Percentiles rank a stretch among this genome's conserved stretches.
Conservation (phyloP, 2,888 invertebrate genomes). For the Mechanitis mazaeus region DNA sequence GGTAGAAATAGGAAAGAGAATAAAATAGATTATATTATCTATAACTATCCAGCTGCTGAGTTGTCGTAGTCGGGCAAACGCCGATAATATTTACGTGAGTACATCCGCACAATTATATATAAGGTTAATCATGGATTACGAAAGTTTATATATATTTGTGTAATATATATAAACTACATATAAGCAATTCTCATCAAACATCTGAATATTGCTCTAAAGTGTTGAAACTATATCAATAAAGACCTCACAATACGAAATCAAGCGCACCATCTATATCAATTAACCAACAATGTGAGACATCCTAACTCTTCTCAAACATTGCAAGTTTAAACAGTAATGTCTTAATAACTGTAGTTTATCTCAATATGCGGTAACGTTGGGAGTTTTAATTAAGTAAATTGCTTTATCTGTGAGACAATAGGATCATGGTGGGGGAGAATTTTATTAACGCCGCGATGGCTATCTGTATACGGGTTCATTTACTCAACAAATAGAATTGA, state of each 20-base stretch:
- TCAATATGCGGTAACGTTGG: slow-evolving; percentile 51
- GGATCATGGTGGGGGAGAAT: slow-evolving; percentile 54
- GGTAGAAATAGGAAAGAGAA: too few species aligned
- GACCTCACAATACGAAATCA: slow-evolving; percentile 5
- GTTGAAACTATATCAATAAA: not conserved
- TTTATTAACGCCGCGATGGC: slow-evolving; percentile 58
- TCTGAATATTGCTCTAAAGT: not conserved
- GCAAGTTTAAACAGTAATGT: slow-evolving; percentile 40
- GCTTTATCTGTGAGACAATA: slow-evolving; percentile 73
- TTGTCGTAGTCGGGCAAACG: too few species aligned
- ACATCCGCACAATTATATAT: too few species aligned
- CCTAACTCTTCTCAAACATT: slow-evolving; percentile 32
- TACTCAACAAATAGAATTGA: slow-evolving; percentile 70
- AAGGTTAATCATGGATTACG: too few species aligned
- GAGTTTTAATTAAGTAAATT: slow-evolving; percentile 74
- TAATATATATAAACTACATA: not conserved
- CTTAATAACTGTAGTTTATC: slow-evolving; percentile 62
- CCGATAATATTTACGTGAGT: too few species aligned
- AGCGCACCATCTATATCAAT: slow-evolving; percentile 28
- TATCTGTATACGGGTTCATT: slow-evolving; percentile 69
- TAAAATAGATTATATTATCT: too few species aligned
- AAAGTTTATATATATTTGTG: too few species aligned
- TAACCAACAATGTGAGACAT: slow-evolving; percentile 24
- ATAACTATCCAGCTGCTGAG: too few species aligned
- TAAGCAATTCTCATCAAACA: not conserved